These are phyloP conservation scores for Drosophila infuscata DNA, from an alignment of 2,888 invertebrate species.

Conservation along the genomic window DNA sequence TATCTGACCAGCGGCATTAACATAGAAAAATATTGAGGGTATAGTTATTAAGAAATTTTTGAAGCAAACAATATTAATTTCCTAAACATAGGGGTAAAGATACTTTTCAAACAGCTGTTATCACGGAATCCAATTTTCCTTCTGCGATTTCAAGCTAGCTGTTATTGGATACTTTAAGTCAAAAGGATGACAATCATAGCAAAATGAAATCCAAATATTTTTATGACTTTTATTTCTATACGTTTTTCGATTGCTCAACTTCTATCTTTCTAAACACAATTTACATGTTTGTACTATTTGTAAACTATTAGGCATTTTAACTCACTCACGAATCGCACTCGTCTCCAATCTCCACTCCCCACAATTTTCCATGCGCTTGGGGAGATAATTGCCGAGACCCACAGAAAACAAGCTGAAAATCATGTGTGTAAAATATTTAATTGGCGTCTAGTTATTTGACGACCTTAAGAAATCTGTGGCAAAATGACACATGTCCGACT, in stretches of 20 bases:
- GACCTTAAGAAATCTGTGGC: slow-evolving; percentile 72
- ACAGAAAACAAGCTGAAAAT: slow-evolving; percentile 33
- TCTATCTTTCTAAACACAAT: background rate
- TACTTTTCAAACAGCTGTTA: background rate
- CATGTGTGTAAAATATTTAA: slow-evolving; percentile 60
- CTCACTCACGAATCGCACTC: slow-evolving; percentile 16
- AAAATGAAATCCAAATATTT: background rate
- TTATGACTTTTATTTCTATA: background rate
- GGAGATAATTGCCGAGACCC: slow-evolving; percentile 41
- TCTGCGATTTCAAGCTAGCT: background rate
- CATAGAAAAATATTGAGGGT: background rate
- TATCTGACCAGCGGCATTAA: background rate
- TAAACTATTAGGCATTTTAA: background rate
- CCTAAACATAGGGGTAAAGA: too few species aligned
- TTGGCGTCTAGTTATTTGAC: slow-evolving; percentile 68
- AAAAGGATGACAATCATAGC: background rate
- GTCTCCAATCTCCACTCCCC: slow-evolving; percentile 39
- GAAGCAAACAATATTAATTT: background rate
- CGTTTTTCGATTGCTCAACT: background rate
- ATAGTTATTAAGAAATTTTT: background rate
- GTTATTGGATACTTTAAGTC: background rate
- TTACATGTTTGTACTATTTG: background rate
- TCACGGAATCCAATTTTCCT: background rate
- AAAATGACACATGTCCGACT: slow-evolving; percentile 46
- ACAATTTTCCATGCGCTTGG: slow-evolving; percentile 55